phyloP scores from a whole-genome alignment of 2,888 invertebrate genomes.

The Apocheima hispidaria region DNA sequence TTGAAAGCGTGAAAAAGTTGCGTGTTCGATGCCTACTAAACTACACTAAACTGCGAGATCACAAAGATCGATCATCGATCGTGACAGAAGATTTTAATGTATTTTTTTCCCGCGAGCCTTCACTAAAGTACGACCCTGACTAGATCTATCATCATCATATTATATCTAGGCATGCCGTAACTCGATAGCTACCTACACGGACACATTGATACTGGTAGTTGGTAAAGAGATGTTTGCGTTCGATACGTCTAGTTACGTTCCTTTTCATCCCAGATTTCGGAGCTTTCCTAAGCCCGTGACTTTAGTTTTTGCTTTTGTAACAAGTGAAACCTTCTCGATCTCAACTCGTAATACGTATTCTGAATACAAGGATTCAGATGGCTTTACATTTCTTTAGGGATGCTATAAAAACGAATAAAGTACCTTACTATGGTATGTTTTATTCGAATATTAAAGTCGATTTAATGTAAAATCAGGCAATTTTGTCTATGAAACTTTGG shows the following conservation, averaged over 20 bases:
- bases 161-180: not conserved
- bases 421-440: conserved; percentile 29
- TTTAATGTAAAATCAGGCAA: conserved; percentile 18
- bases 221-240: conserved; percentile 50
- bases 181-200: conserved; percentile 45
- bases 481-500: conserved; percentile 23
- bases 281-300: conserved; percentile 42
- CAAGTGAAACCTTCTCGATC: conserved; percentile 25
- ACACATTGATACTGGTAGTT: conserved; percentile 60
- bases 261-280: conserved; percentile 50
- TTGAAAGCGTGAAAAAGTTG: no score
- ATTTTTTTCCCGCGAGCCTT: no score
- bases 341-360: conserved; percentile 22
- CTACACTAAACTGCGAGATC: no score
- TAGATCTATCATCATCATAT: not conserved
- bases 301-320: conserved; percentile 49
- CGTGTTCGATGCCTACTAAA: no score
- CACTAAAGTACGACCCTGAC: no score
- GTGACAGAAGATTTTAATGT: no score
- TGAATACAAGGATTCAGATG: conserved; percentile 24
- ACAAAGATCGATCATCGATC: no score
- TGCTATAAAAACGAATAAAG: conserved; percentile 28
- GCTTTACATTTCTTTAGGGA: conserved; percentile 29
- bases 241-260: conserved; percentile 55
- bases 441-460: conserved; percentile 15